Conservation (phyloP, 2,113 vertebrate genomes). For the Gallinago media region DNA sequence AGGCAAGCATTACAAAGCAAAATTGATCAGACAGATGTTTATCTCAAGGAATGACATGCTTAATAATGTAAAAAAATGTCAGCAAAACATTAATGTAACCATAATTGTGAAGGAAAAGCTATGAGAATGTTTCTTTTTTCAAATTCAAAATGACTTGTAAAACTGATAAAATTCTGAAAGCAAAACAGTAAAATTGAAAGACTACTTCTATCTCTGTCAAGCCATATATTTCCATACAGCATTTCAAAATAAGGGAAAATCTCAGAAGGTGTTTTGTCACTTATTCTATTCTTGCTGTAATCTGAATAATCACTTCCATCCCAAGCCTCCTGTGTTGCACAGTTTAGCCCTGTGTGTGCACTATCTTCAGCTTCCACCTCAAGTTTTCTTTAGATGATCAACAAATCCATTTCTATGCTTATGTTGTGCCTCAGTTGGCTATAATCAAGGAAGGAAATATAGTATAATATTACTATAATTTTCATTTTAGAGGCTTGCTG, state of each 20-base stretch:
- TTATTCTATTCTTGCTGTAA: background rate
- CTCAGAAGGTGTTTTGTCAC: background rate
- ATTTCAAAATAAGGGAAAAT: background rate
- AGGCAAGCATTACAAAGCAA: background rate
- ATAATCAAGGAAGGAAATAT: background rate
- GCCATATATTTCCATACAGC: background rate
- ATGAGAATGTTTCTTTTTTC: background rate
- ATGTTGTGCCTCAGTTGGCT: background rate
- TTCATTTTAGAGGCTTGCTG: background rate
- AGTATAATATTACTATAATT: background rate
- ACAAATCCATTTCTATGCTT: background rate
- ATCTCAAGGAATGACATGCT: background rate
- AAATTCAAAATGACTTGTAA: background rate
- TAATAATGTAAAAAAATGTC: background rate
- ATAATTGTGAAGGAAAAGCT: background rate
- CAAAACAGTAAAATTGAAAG: background rate
- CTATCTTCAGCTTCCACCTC: background rate
- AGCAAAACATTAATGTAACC: background rate
- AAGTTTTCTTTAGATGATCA: background rate
- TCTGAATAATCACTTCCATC: background rate
- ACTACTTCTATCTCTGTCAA: background rate
- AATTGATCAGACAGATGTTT: background rate
- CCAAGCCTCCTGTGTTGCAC: background rate
- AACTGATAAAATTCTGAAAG: background rate
- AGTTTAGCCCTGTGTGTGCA: background rate